Conservation (phyloP, 37 sponge, comb jelly and placozoan species). For the Corticium candelabrum region DNA sequence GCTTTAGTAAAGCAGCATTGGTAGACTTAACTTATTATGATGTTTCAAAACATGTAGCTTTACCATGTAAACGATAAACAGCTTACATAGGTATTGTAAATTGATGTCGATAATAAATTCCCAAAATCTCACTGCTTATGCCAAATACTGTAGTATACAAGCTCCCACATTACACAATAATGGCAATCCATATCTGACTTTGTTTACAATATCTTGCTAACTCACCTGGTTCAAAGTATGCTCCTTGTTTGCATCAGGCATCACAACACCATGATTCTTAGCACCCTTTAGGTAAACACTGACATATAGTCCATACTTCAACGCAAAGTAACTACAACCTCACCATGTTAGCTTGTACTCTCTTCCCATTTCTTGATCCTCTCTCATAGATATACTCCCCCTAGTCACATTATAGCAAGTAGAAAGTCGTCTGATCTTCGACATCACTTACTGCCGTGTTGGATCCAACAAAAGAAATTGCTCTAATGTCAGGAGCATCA, state of each 20-base stretch:
- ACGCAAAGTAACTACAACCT: background rate
- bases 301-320: background rate
- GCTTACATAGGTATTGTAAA: no score
- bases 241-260: slow-evolving; percentile 99
- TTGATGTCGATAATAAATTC: no score
- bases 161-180: no score
- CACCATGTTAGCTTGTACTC: slow-evolving; percentile 98
- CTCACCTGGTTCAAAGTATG: slow-evolving; percentile 84
- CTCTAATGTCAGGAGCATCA: slow-evolving; percentile 79
- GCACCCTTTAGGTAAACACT: slow-evolving; percentile 51
- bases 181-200: no score
- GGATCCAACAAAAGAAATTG: slow-evolving; percentile 95
- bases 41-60: no score
- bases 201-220: background rate
- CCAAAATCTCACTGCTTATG: no score
- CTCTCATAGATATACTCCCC: slow-evolving; percentile 90
- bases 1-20: no score
- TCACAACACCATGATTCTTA: slow-evolving; percentile 97
- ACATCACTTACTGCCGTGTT: slow-evolving; percentile 68
- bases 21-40: no score
- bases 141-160: no score
- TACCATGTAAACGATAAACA: no score
- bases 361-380: slow-evolving; percentile 88
- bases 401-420: slow-evolving; percentile 8
- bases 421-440: background rate